Conservation (phyloP, 2,797 vertebrate genomes). For the Parambassis ranga region DNA sequence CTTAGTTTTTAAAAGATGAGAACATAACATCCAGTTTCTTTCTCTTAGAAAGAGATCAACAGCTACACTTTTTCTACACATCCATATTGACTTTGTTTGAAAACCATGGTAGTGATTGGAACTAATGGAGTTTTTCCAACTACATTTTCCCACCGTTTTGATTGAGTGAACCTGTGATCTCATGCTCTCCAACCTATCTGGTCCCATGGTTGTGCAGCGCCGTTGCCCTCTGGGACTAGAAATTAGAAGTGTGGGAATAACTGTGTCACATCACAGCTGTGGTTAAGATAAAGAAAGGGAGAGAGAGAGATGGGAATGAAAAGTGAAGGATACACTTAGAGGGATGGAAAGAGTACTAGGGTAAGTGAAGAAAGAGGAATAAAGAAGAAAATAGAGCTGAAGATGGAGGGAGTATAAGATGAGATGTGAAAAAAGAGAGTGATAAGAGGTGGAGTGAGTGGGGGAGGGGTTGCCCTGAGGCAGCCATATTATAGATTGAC, state of each 20-base stretch:
- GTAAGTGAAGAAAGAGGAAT: neutral
- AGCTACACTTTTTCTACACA: too few species aligned
- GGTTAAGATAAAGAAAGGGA: conserved; percentile 9
- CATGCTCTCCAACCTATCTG: neutral
- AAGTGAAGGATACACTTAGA: neutral
- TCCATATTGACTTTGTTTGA: neutral
- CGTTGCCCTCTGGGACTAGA: neutral
- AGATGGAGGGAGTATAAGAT: too few species aligned
- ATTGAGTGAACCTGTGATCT: neutral
- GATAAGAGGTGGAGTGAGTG: neutral
- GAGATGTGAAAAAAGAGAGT: neutral
- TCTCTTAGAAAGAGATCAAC: neutral
- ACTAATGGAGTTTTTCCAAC: neutral
- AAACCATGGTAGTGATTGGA: neutral
- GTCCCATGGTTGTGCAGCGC: neutral
- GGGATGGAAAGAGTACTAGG: neutral
- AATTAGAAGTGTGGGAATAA: conserved; percentile 1
- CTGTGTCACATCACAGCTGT: conserved; percentile 28
- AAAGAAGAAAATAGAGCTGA: neutral
- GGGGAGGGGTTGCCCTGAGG: neutral
- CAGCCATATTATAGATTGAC: neutral
- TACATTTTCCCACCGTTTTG: neutral
- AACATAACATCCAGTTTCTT: too few species aligned
- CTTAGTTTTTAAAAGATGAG: too few species aligned
- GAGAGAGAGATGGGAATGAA: neutral